Evolutionary conservation across 2,113 vertebrate genomes (phyloP), one percentile per base, ranked within the genome.

Genomic region (Oophaga pumilio): DNA sequence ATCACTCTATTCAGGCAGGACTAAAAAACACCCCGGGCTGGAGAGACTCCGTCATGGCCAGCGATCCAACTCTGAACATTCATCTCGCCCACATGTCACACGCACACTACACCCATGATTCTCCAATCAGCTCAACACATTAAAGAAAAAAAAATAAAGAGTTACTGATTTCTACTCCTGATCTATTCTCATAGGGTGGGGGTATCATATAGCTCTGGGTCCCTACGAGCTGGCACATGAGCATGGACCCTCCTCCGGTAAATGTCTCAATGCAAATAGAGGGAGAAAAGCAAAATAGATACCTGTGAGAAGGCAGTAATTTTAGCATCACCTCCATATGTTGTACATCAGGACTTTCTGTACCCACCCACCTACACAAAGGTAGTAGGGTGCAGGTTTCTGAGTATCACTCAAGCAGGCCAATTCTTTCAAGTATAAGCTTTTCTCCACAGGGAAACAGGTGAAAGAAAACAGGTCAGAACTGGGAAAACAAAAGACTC

Each of bases 401-500:
- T 83, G 80, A 83, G 87, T 60, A 88, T 76, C 86, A 87, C 53
- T 50, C 79, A 82, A 87, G 85, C 60, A 17, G 80, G 81, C n/a
- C 76, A 79, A 80, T 56, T 80, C 76, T 80, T 86, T 86, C 87
- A 83, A 88, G 87, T 66, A 88, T 73, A 88, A 88, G 87, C 60
- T 86, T 86, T 88, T 88, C 87, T 88, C 87, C 87, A 88, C 87
- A 88, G 87, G 87, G 59, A 88, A 88, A 88, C 87, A 88, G 87
- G 87, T 88, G 87, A 88, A 88, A 88, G 85, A 88, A 88, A 88
- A 88, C 87, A 88, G 86, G 81, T 88, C 80, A 84, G 87, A 88
- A 84, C 87, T 88, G 87, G 87, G 87, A 88, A 88, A 77, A 88
- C 87, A 88, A 88, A 88, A 88, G 49, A 88, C 87, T 76, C 87